Evolutionary conservation across 2,888 invertebrate genomes (phyloP).

Genomic region (Didymodactylos carnosus): DNA sequence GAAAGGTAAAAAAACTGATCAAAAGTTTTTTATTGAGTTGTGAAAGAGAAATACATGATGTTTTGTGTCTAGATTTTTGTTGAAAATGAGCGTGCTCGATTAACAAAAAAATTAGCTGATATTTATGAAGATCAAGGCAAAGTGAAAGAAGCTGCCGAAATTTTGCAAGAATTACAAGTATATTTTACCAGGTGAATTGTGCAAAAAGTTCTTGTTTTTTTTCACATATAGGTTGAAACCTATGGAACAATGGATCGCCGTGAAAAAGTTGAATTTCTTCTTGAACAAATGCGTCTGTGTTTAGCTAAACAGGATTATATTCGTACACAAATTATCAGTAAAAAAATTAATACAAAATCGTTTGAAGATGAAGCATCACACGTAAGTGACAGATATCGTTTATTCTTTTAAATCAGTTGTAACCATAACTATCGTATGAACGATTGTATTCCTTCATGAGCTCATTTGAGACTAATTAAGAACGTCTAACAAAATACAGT

Average conservation of each 20-base stretch:
- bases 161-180: constrained; percentile 76
- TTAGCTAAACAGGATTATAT: constrained; percentile 83
- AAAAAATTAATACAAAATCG: constrained; percentile 88
- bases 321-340: constrained; percentile 90
- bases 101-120: constrained; percentile 53
- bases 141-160: constrained; percentile 66
- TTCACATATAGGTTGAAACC: constrained; percentile 51
- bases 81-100: constrained; percentile 88
- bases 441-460: no score
- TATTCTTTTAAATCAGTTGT: constrained; percentile 1
- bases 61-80: constrained; percentile 60
- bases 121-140: constrained; percentile 41
- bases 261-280: constrained; percentile 79
- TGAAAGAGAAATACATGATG: constrained; percentile 34
- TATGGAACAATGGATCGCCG: constrained; percentile 95
- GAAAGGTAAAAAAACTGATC: constrained; percentile 42
- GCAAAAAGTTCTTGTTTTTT: constrained; percentile 23
- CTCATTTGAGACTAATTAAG: no score
- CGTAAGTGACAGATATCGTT: constrained; percentile 42
- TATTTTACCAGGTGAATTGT: constrained; percentile 19
- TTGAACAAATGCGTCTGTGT: constrained; percentile 95
- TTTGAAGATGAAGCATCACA: constrained; percentile 65
- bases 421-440: constrained; percentile 50
- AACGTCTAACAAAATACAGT: no score
- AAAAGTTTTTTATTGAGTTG: not conserved